Percentiles rank a stretch among this genome's conserved stretches.
phyloP scores from a whole-genome alignment of 2,113 vertebrate species.

The Vanacampus margaritifer region DNA sequence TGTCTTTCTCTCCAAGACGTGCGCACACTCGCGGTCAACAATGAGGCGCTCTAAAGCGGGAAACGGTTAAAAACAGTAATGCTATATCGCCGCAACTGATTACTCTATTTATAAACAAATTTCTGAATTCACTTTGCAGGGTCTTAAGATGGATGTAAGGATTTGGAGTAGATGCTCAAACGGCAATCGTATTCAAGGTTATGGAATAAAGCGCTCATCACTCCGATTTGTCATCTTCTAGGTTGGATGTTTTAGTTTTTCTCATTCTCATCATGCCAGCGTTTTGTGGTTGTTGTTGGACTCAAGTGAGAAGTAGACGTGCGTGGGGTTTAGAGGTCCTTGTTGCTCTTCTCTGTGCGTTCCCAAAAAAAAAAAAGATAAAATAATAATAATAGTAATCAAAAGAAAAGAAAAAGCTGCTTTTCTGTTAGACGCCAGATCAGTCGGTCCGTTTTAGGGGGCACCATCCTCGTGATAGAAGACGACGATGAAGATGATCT shows the following conservation, averaged over 20 bases:
- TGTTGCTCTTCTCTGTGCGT: slow-evolving; percentile 73
- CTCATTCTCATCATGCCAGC: slow-evolving; percentile 71
- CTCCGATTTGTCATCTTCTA: slow-evolving; percentile 33
- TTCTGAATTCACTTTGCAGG: background rate
- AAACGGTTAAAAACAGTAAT: too few species aligned
- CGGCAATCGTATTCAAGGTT: background rate
- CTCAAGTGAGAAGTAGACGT: slow-evolving; percentile 55
- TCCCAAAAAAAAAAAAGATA: background rate
- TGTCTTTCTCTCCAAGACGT: too few species aligned
- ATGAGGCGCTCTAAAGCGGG: too few species aligned
- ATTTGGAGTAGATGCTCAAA: background rate
- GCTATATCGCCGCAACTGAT: too few species aligned
- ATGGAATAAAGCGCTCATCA: slow-evolving; percentile 22
- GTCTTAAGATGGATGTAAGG: background rate
- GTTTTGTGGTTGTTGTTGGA: slow-evolving; percentile 23
- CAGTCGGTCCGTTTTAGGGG: slow-evolving; percentile 14
- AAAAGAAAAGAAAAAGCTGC: background rate
- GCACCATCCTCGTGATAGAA: slow-evolving; percentile 53
- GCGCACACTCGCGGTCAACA: too few species aligned
- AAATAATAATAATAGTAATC: background rate
- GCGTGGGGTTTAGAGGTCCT: slow-evolving; percentile 60
- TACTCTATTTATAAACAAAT: too few species aligned
- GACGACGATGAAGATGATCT: slow-evolving; percentile 56
- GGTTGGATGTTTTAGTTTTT: slow-evolving; percentile 68
- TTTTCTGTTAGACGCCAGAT: slow-evolving; percentile 19